phyloP scores from a whole-genome alignment of 1,140 invertebrate genomes.

The Littorina saxatilis region DNA sequence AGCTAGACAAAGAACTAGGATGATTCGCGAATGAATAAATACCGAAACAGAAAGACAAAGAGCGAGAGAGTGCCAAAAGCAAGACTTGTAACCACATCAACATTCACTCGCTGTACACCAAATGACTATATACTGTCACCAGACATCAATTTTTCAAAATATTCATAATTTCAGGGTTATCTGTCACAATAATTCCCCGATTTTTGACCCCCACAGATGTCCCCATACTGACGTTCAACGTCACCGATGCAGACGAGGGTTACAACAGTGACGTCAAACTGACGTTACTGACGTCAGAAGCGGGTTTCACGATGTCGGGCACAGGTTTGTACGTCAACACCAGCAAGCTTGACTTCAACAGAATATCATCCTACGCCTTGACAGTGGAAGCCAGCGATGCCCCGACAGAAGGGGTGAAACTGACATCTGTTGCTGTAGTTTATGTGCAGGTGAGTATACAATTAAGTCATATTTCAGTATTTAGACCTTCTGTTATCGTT shows the following conservation, averaged over 20 bases:
- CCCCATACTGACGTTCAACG: conserved; percentile 1
- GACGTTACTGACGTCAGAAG: not conserved
- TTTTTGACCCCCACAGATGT: not conserved
- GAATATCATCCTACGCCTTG: not conserved
- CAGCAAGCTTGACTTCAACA: not conserved
- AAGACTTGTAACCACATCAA: too few species aligned
- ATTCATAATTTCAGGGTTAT: too few species aligned
- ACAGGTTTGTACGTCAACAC: not conserved
- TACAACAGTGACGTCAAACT: conserved; percentile 11
- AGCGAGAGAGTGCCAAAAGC: too few species aligned
- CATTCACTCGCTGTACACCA: too few species aligned
- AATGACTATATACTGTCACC: too few species aligned
- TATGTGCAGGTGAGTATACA: not conserved
- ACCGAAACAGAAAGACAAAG: too few species aligned
- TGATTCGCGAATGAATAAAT: too few species aligned
- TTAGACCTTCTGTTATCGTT: too few species aligned
- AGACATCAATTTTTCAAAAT: too few species aligned
- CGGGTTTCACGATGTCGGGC: not conserved
- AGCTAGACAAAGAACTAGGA: too few species aligned
- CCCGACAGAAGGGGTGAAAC: not conserved
- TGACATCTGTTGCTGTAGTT: not conserved
- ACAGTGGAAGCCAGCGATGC: not conserved
- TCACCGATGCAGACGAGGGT: conserved; percentile 1
- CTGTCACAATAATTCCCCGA: too few species aligned
- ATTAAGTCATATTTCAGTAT: too few species aligned